These are phyloP conservation scores for Pseudococcus longispinus DNA, from an alignment of 2,888 invertebrate species.

Conservation along the genomic window DNA sequence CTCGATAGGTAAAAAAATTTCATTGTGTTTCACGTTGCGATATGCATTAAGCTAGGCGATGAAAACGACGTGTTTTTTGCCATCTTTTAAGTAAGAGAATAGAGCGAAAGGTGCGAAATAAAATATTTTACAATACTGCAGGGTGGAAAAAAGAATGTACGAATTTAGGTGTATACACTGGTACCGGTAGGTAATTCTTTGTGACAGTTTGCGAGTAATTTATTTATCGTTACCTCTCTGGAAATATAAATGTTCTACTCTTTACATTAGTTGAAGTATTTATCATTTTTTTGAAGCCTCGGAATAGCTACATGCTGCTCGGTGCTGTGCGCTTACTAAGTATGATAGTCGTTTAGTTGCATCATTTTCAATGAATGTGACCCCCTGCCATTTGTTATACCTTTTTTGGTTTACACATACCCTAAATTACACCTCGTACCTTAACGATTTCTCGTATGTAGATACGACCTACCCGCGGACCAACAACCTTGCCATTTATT, in stretches of 20 bases:
- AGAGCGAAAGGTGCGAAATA: not conserved
- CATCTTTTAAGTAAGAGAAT: slow-evolving; percentile 8
- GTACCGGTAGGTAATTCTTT: slow-evolving; percentile 14
- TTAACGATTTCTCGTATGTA: not conserved
- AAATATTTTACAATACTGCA: slow-evolving; percentile 21
- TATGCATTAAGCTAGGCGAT: not conserved
- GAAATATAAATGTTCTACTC: not conserved
- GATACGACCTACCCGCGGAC: not conserved
- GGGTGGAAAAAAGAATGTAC: not conserved
- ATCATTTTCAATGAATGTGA: not conserved
- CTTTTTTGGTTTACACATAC: not conserved
- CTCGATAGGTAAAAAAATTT: not conserved
- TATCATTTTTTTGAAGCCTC: not conserved
- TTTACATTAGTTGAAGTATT: slow-evolving; percentile 6
- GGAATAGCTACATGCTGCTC: not conserved
- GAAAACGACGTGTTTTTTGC: not conserved
- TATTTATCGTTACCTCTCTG: not conserved
- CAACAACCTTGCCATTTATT: not conserved
- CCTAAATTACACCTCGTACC: not conserved
- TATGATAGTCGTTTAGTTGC: not conserved
- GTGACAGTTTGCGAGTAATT: slow-evolving; percentile 13
- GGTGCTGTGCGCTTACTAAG: not conserved
- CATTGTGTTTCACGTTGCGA: slow-evolving; percentile 19
- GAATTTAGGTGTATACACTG: not conserved
- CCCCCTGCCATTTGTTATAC: not conserved